Percentiles rank a stretch among this genome's conserved stretches.
Conservation (phyloP, 2,113 vertebrate species). For the Gymnocephalus cernua region DNA sequence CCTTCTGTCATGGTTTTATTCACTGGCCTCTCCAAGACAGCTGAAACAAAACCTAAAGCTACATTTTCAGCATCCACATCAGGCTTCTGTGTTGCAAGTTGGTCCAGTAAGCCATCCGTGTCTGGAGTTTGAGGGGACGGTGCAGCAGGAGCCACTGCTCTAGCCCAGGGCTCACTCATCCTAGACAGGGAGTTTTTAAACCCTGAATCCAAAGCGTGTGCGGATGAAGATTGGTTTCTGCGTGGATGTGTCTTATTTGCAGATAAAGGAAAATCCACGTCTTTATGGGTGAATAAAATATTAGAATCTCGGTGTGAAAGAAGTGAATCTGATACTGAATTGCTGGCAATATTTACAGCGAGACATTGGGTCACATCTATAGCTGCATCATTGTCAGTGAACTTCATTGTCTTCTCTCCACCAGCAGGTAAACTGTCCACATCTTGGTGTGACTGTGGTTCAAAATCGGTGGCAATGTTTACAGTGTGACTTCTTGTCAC, state of each 20-base stretch:
- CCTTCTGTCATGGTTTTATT: slow-evolving; percentile 25
- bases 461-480: background rate
- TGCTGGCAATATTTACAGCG: slow-evolving; percentile 29
- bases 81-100: background rate
- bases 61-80: background rate
- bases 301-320: background rate
- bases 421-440: background rate
- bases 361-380: slow-evolving; percentile 16
- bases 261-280: background rate
- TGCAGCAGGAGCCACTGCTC: slow-evolving; percentile 18
- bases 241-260: background rate
- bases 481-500: slow-evolving; percentile 37
- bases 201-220: slow-evolving; percentile 61
- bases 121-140: background rate
- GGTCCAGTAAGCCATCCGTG: background rate
- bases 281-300: background rate
- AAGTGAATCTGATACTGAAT: slow-evolving; percentile 6
- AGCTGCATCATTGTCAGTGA: slow-evolving; percentile 10
- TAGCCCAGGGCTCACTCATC: background rate
- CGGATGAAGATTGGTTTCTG: slow-evolving; percentile 47
- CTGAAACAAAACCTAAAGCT: slow-evolving; percentile 4
- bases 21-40: slow-evolving; percentile 7
- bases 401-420: slow-evolving; percentile 31
- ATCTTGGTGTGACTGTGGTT: background rate
- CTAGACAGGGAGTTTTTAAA: slow-evolving; percentile 53